Evolutionary conservation across 2,113 vertebrate genomes (phyloP), one percentile per base, ranked within the genome.

Genomic region (Azemiops feae): DNA sequence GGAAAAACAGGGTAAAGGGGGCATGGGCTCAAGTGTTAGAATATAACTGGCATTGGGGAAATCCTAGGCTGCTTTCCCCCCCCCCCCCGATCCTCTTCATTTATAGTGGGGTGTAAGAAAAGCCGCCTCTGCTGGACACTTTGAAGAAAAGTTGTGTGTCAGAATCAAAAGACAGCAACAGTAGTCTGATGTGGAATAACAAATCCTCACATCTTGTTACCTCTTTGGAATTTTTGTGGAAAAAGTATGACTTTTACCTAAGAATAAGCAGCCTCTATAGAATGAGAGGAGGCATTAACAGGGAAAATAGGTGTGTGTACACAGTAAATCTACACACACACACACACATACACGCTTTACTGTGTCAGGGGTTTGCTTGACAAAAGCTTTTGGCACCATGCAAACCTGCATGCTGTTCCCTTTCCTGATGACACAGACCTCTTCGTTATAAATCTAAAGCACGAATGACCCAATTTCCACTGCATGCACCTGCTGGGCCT

Each of bases 401-500:
- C 18, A 11, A 5, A 58, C 34, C 54, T 52, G 43, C 3, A 45
- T 91, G 86, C 39, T n/a, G 52, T 50, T 10, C 86, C 86, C 27
- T 90, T 0, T 81, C 43, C 4, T 89, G 0, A 0, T 5, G 86
- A 2, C 1, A 8, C 0, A 3, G 11, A 27, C 55, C 52, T 50
- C 30, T 89, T 27, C 50, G 25, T 20, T 14, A 53, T 0, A 25
- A 88, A 85, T 92, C 1, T 0, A 30, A 57, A 74, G 87, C 90
- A n/a, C 87, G 2, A 1, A 5, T 95, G 96, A 93, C 96, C 96
- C 89, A 93, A 25, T 95, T 97, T 93, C 88, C 50, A 0, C 3
- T 0, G 4, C 34, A 6, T 25, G 5, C 27, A 10, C 30, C 1
- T 3, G 5, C 92, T 89, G 2, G 34, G 16, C 20, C 43, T 6